phyloP scores from a whole-genome alignment of 2,113 vertebrate genomes.

The Oceanites oceanicus region DNA sequence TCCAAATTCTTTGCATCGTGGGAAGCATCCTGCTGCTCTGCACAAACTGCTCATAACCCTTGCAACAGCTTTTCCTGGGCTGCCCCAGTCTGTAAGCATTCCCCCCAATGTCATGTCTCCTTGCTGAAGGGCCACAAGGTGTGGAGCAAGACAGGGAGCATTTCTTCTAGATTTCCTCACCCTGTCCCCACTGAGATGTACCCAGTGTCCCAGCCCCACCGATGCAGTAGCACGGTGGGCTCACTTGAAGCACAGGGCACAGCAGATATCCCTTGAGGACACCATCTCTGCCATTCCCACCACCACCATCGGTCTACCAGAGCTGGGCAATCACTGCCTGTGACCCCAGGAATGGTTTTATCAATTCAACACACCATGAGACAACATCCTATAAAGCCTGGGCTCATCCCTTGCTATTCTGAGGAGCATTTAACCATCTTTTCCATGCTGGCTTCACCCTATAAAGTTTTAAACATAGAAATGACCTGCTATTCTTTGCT shows the following conservation, averaged over 20 bases:
- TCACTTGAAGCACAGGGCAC: fast-evolving
- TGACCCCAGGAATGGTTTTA: background rate
- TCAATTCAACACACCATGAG: background rate
- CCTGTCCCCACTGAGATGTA: fast-evolving
- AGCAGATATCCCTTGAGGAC: background rate
- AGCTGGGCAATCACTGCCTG: background rate
- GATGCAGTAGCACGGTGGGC: fast-evolving
- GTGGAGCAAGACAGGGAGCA: background rate
- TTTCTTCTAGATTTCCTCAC: background rate
- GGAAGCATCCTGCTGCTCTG: background rate
- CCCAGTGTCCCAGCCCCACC: background rate
- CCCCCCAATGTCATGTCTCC: fast-evolving
- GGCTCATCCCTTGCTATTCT: background rate
- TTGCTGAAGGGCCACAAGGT: background rate
- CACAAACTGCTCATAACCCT: background rate
- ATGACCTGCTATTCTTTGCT: background rate
- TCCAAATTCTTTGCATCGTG: background rate
- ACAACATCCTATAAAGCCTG: background rate
- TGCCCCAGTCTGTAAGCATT: background rate
- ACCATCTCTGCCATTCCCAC: background rate
- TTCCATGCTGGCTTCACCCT: background rate
- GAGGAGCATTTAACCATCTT: background rate
- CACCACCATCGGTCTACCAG: background rate
- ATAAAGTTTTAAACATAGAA: background rate
- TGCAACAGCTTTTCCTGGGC: background rate